phyloP scores from a whole-genome alignment of 1,140 invertebrate species.

The Alviniconcha marisindica region DNA sequence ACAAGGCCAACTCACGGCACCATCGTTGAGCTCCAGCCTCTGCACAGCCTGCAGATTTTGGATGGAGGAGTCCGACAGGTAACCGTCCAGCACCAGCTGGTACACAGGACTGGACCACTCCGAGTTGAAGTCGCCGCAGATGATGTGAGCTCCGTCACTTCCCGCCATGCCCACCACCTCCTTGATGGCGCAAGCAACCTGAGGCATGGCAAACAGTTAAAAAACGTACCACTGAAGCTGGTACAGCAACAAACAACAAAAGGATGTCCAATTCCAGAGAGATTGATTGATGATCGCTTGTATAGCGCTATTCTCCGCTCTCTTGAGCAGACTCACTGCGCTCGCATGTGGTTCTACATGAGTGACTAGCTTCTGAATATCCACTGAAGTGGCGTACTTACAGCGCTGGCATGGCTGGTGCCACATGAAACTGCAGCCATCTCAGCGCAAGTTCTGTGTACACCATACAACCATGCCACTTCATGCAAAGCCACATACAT shows the following conservation, averaged over 20 bases:
- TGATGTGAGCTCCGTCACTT: slow-evolving; percentile 58
- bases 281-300: too few species aligned
- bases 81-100: slow-evolving; percentile 66
- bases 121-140: slow-evolving; percentile 73
- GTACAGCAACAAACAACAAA: not conserved
- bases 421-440: too few species aligned
- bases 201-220: slow-evolving; percentile 9
- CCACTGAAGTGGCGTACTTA: too few species aligned
- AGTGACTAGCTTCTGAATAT: too few species aligned
- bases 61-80: slow-evolving; percentile 62
- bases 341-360: too few species aligned
- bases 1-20: slow-evolving; percentile 55
- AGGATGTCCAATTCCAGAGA: too few species aligned
- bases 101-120: slow-evolving; percentile 59
- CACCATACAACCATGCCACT: too few species aligned
- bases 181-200: slow-evolving; percentile 68
- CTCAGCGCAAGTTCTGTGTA: too few species aligned
- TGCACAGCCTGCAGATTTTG: slow-evolving; percentile 56
- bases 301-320: too few species aligned
- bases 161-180: slow-evolving; percentile 65
- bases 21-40: slow-evolving; percentile 58
- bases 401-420: too few species aligned
- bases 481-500: too few species aligned
- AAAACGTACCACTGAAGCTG: not conserved
- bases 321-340: too few species aligned